These are phyloP conservation scores for Coleophora flavipennella DNA, from an alignment of 2,888 invertebrate species.

Conservation along the genomic window DNA sequence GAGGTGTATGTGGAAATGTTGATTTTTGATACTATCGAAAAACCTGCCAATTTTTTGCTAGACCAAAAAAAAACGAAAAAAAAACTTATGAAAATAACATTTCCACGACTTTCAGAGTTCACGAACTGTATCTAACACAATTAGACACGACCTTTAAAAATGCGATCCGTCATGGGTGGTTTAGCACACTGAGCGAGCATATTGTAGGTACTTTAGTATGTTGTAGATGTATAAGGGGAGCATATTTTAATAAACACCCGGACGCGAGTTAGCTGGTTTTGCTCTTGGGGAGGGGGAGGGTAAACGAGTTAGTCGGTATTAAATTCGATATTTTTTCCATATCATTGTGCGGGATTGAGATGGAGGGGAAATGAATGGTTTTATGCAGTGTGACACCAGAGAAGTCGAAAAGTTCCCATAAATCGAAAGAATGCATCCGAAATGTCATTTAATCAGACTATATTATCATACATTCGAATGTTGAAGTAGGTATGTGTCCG, in stretches of 20 bases:
- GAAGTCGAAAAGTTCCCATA: too few species aligned
- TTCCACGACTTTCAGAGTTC: neutral
- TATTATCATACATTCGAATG: too few species aligned
- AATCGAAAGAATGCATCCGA: too few species aligned
- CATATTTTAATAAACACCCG: conserved; percentile 53
- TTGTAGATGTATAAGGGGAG: conserved; percentile 10
- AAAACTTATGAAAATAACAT: too few species aligned
- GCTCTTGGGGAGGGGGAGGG: too few species aligned
- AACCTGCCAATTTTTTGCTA: too few species aligned
- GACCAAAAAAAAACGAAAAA: too few species aligned
- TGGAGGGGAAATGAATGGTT: conserved; percentile 32
- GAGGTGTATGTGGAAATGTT: too few species aligned
- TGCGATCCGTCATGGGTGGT: conserved; percentile 19
- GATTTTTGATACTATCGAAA: too few species aligned
- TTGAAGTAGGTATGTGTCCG: too few species aligned
- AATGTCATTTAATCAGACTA: neutral
- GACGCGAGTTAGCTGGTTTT: too few species aligned
- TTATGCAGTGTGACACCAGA: conserved; percentile 30
- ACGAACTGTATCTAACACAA: conserved; percentile 2
- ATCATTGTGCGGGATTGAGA: conserved; percentile 45
- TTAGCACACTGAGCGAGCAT: too few species aligned
- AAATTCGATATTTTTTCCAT: conserved; percentile 68
- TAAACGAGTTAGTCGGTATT: conserved; percentile 49
- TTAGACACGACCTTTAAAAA: conserved; percentile 6
- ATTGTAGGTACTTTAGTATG: conserved; percentile 13